Evolutionary conservation across 2,797 vertebrate genomes (phyloP).

Genomic region (Eulemur coronatus): DNA sequence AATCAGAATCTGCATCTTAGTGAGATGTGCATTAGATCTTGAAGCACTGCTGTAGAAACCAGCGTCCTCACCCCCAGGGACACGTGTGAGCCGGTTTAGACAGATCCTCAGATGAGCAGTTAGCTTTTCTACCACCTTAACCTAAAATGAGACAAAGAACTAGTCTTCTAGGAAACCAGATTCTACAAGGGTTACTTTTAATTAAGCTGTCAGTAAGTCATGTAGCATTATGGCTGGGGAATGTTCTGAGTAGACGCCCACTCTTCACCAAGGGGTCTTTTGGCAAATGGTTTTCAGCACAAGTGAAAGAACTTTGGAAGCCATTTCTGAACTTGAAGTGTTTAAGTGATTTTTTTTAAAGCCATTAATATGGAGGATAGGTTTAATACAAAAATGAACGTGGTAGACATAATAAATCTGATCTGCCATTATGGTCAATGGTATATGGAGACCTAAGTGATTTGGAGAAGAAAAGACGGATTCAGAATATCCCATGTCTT

Average conservation of each 20-base stretch:
- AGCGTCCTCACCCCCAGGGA: background rate
- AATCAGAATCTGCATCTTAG: background rate
- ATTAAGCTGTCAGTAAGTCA: background rate
- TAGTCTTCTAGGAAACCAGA: background rate
- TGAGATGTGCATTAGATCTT: background rate
- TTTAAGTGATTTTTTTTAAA: background rate
- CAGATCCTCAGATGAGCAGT: fast-evolving
- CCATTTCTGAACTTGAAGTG: background rate
- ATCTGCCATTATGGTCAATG: background rate
- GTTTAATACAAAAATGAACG: background rate
- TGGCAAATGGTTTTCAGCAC: background rate
- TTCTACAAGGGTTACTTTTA: background rate
- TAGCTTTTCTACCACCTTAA: fast-evolving
- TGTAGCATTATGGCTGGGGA: fast-evolving
- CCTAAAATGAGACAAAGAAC: background rate
- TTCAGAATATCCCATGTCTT: background rate
- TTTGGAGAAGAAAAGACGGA: background rate
- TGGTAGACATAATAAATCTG: background rate
- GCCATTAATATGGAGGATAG: background rate
- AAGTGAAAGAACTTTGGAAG: background rate
- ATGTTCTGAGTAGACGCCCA: background rate
- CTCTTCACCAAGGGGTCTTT: background rate
- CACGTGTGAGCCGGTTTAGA: no score
- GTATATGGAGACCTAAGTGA: background rate
- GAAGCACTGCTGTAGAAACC: background rate